phyloP scores from a whole-genome alignment of 2,797 vertebrate species.

The Centropyge bicolor region DNA sequence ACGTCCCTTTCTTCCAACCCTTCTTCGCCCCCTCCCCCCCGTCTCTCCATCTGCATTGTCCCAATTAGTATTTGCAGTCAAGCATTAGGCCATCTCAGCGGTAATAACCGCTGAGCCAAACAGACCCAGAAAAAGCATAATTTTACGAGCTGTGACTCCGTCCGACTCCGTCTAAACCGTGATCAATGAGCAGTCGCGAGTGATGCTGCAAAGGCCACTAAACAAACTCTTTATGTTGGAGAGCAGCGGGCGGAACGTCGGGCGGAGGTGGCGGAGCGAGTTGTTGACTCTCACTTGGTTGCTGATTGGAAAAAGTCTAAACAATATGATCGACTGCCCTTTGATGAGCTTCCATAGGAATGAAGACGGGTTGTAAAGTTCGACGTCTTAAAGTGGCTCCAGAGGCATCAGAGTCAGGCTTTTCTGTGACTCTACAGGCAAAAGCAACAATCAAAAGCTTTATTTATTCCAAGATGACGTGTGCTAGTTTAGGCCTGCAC shows the following conservation, averaged over 20 bases:
- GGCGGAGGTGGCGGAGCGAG: conserved; percentile 9
- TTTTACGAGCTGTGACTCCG: conserved; percentile 75
- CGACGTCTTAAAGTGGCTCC: conserved; percentile 16
- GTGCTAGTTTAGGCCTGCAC: not conserved
- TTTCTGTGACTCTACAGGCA: not conserved
- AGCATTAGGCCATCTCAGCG: conserved; percentile 52
- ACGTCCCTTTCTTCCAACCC: conserved; percentile 6
- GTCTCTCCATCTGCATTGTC: conserved; percentile 36
- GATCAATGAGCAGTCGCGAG: conserved; percentile 61
- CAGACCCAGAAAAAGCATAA: conserved; percentile 47
- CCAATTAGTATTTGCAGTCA: conserved; percentile 58
- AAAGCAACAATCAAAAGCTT: not conserved
- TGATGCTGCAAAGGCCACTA: conserved; percentile 53
- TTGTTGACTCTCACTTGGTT: conserved; percentile 29
- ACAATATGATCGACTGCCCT: conserved; percentile 23
- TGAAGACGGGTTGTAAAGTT: conserved; percentile 17
- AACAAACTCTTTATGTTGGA: conserved; percentile 56
- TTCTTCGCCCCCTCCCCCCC: not conserved
- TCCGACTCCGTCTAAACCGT: conserved; percentile 52
- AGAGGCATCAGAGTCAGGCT: not conserved
- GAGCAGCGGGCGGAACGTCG: conserved; percentile 1
- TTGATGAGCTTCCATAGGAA: conserved; percentile 40
- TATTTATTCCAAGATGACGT: not conserved
- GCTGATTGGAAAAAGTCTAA: conserved; percentile 28
- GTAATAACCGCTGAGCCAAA: conserved; percentile 61